Evolutionary conservation across 2,888 invertebrate species (phyloP), one percentile per base, ranked within the genome.

Genomic region (Tetragonula carbonaria): DNA sequence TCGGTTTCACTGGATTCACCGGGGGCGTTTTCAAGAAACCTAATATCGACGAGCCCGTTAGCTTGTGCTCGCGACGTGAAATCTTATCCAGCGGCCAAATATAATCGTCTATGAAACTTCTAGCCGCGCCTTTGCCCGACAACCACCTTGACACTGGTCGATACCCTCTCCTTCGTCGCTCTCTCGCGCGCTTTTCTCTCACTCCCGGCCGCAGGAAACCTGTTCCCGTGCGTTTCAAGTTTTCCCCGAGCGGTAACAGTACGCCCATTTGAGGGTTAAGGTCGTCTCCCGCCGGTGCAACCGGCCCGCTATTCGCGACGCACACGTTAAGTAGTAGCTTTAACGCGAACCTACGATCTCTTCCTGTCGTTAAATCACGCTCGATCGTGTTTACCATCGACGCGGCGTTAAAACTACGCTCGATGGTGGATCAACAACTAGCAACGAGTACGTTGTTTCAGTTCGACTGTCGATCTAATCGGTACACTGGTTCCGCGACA

Each of bases 251-350:
- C 74, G 77, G 85, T 89, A 90, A 90, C 86, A 86, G 87, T 88
- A 87, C 85, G 88, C 84, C 67, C 79, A 85, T 89, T 90, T 89
- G 84, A 88, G 88, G 90, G 90, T 90, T 90, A 90, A 90, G 90
- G 90, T 89, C 90, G 88, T 89, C 71, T 38, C 45, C 45, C 45
- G 2, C 33, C 33, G 73, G 66, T 63, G 73, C 72, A 78, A 84
- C 81, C 86, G 80, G 79, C 83, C 87, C 85, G 85, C 77, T 79
- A 84, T 79, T 80, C 82, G 72, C 72, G 80, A 75, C 73, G 78
- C 63, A 11, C 45, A 11, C 45, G 45, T 45, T 8, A 11, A 82
- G 84, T 45, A 78, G 70, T 33, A 83, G 67, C 82, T 76, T 80
- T 77, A 72, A 76, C 78, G 66, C 70, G 62, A 62, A 45, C 57